phyloP scores from a whole-genome alignment of 1,140 invertebrate species.

The Magallana gigas region DNA sequence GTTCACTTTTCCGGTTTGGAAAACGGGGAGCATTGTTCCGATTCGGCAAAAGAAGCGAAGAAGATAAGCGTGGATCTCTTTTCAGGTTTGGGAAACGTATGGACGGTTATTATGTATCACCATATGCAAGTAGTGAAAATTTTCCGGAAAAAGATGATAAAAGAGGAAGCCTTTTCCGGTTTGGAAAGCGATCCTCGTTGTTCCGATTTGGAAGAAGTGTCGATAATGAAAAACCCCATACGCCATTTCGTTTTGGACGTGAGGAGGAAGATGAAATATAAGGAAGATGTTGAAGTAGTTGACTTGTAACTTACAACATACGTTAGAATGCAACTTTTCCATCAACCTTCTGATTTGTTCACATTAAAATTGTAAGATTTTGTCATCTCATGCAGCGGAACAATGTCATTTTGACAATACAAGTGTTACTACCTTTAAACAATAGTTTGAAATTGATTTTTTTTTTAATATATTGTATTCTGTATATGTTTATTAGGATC shows the following conservation, averaged over 20 bases:
- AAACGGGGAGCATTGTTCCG: constrained; percentile 59
- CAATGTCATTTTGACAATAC: too few species aligned
- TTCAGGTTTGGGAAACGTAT: constrained; percentile 58
- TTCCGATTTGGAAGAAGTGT: constrained; percentile 54
- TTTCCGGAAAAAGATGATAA: constrained; percentile 48
- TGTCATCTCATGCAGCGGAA: background rate
- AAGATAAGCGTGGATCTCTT: constrained; percentile 50
- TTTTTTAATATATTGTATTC: too few species aligned
- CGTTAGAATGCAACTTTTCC: background rate
- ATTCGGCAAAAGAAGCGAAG: constrained; percentile 59
- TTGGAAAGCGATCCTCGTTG: constrained; percentile 55
- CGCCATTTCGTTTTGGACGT: constrained; percentile 58
- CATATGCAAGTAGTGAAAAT: constrained; percentile 27
- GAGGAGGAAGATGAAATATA: constrained; percentile 50
- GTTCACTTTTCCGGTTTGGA: constrained; percentile 61
- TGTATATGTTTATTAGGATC: too few species aligned
- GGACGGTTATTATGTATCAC: constrained; percentile 27
- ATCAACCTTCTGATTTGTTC: background rate
- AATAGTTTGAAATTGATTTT: too few species aligned
- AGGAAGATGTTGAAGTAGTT: background rate
- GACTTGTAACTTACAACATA: background rate
- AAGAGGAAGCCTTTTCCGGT: constrained; percentile 55
- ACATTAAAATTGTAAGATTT: background rate
- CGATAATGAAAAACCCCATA: constrained; percentile 57
- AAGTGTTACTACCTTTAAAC: too few species aligned